phyloP scores from a whole-genome alignment of 2,113 vertebrate genomes.

The Lates calcarifer region DNA sequence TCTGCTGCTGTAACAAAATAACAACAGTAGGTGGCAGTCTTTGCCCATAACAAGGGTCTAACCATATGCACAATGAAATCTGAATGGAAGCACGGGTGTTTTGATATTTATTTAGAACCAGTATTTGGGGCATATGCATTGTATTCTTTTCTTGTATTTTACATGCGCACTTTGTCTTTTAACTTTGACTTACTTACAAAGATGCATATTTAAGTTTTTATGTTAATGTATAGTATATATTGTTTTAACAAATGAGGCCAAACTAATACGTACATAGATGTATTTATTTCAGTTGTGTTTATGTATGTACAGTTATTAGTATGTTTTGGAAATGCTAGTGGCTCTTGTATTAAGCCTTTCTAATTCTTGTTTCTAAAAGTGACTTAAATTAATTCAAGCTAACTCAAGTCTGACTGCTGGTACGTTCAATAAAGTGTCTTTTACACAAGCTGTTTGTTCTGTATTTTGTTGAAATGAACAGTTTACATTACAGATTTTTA shows the following conservation, averaged over 20 bases:
- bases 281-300: slow-evolving; percentile 81
- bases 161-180: slow-evolving; percentile 73
- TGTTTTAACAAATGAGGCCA: slow-evolving; percentile 75
- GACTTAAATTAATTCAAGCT: slow-evolving; percentile 76
- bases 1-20: slow-evolving; percentile 44
- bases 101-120: slow-evolving; percentile 62
- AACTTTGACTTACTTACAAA: slow-evolving; percentile 64
- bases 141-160: slow-evolving; percentile 57
- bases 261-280: slow-evolving; percentile 77
- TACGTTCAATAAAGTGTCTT: slow-evolving; percentile 80
- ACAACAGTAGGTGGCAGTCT: slow-evolving; percentile 66
- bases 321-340: slow-evolving; percentile 72
- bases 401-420: slow-evolving; percentile 72
- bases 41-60: slow-evolving; percentile 12
- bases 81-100: slow-evolving; percentile 55
- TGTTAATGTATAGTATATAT: slow-evolving; percentile 72
- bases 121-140: slow-evolving; percentile 66
- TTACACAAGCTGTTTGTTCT: slow-evolving; percentile 57
- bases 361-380: slow-evolving; percentile 77
- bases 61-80: slow-evolving; percentile 55
- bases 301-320: slow-evolving; percentile 69
- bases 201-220: slow-evolving; percentile 69
- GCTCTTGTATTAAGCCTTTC: slow-evolving; percentile 68
- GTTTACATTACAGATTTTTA: neutral
- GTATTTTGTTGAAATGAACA: slow-evolving; percentile 13